Base-by-base conservation (phyloP, 2,797 vertebrate species). In the Limosa lapponica region DNA sequence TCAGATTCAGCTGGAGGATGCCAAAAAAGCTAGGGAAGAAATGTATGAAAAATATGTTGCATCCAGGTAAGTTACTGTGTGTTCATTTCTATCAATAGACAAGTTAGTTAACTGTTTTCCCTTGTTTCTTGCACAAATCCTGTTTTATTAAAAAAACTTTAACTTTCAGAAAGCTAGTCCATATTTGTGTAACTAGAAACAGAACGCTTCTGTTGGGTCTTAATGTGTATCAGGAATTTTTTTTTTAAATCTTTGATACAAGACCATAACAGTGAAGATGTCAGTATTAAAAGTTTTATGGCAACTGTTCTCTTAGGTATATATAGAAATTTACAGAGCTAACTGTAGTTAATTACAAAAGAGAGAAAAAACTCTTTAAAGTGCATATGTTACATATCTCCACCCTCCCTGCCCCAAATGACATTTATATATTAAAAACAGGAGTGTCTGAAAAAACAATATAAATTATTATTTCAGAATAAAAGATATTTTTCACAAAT, bases 41-140 rank as follows among this genome's bases (percentile, higher is more conserved):
- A 97, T 98, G 95, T 99, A 99, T 91, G 99, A 99, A 95, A 99
- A 99, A 99, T 99, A 99, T 15, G 98, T 99, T 43, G 82, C 98
- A 89, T 99, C 99, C 96, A 99, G 99, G 99, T 99, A 95, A 96
- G 97, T 78, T 73, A 28, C 22, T 70, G 6, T 58, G 8, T 59
- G 6, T 72, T 89, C 25, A 10, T 13, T 74, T 94, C 55, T 27
- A 2, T 61, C 10, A 18, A 27, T 54, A 86, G 18, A 13, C 43
- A 78, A 44, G 32, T 57, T 65, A n/a, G 46, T 89, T 41, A 22
- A 58, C 43, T 48, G 28, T 66, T 94, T 70, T 57, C 7, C 15
- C 16, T 85, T 57, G n/a, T 85, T 92, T 88, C 41, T 78, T 78
- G 54, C 8, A 81, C 30, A 65, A 75, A 81, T 78, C 16, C 27